These are phyloP conservation scores for Lithobates sylvaticus DNA, from an alignment of 2,797 vertebrate species.

Conservation along the genomic window DNA sequence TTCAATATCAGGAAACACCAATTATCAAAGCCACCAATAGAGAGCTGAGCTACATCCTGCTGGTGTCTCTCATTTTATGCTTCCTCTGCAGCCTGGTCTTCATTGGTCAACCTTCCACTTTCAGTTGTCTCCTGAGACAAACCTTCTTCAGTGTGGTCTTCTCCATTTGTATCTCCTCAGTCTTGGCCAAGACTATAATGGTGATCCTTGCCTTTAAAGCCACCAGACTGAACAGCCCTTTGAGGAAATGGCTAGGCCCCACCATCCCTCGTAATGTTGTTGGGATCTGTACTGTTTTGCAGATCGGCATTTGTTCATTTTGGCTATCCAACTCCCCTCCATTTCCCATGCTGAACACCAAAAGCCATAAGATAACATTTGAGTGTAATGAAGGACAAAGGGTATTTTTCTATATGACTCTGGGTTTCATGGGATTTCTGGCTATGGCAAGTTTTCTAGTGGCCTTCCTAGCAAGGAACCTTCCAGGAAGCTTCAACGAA, in stretches of 20 bases:
- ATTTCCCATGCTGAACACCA: conserved; percentile 21
- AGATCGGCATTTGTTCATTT: conserved; percentile 38
- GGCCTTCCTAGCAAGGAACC: conserved; percentile 48
- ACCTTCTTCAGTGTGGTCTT: conserved; percentile 41
- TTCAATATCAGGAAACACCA: conserved; percentile 36
- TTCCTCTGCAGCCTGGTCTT: conserved; percentile 52
- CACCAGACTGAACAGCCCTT: conserved; percentile 15
- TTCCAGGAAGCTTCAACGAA: conserved; percentile 56
- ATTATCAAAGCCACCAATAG: conserved; percentile 50
- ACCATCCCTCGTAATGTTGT: conserved; percentile 24
- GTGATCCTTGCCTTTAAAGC: conserved; percentile 64
- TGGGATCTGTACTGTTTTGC: conserved; percentile 4
- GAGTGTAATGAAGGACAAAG: conserved; percentile 43
- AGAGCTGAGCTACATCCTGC: conserved; percentile 48
- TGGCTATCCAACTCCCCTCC: conserved; percentile 49
- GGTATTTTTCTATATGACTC: conserved; percentile 27
- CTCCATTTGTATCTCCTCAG: conserved; percentile 44
- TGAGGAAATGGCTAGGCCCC: conserved; percentile 49
- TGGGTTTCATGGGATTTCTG: conserved; percentile 36
- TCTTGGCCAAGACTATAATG: conserved; percentile 64
- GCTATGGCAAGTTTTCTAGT: conserved; percentile 33
- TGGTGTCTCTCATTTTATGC: conserved; percentile 46
- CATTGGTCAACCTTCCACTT: conserved; percentile 28
- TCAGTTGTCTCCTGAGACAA: conserved; percentile 38
- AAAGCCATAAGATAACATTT: conserved; percentile 39